phyloP scores from a whole-genome alignment of 1,140 invertebrate species.

The Pogonus chalceus region DNA sequence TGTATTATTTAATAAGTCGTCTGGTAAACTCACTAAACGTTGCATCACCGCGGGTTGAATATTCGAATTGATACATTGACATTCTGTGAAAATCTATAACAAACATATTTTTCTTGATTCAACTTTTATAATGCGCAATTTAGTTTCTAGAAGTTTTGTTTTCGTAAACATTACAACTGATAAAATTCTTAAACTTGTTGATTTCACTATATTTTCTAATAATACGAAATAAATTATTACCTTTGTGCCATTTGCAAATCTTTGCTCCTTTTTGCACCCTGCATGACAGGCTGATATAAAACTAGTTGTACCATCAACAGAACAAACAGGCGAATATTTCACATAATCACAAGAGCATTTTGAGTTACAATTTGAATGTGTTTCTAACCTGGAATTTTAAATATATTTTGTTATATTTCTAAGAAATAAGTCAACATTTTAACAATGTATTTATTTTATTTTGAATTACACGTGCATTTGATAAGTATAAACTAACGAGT shows the following conservation, averaged over 20 bases:
- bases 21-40: constrained; percentile 1
- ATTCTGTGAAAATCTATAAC: constrained; percentile 44
- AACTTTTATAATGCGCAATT: too few relatives aligned
- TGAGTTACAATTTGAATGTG: constrained; percentile 44
- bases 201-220: too few relatives aligned
- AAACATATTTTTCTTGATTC: constrained; percentile 20
- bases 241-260: constrained; percentile 31
- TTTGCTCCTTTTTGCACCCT: constrained; percentile 43
- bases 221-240: too few relatives aligned
- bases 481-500: not conserved
- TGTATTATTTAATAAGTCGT: not conserved
- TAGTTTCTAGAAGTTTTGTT: too few relatives aligned
- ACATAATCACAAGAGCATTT: constrained; percentile 54
- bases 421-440: constrained; percentile 14
- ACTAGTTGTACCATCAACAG: constrained; percentile 42
- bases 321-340: constrained; percentile 58
- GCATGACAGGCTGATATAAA: constrained; percentile 65
- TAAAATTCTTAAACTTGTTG: too few relatives aligned
- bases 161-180: too few relatives aligned
- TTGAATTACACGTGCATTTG: not conserved
- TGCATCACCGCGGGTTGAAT: too few relatives aligned
- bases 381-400: not conserved
- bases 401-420: constrained; percentile 35
- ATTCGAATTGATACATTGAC: constrained; percentile 40
- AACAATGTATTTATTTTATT: not conserved